Evolutionary conservation across 2,888 invertebrate genomes (phyloP).

Genomic region (Heteromyza rotundicornis): DNA sequence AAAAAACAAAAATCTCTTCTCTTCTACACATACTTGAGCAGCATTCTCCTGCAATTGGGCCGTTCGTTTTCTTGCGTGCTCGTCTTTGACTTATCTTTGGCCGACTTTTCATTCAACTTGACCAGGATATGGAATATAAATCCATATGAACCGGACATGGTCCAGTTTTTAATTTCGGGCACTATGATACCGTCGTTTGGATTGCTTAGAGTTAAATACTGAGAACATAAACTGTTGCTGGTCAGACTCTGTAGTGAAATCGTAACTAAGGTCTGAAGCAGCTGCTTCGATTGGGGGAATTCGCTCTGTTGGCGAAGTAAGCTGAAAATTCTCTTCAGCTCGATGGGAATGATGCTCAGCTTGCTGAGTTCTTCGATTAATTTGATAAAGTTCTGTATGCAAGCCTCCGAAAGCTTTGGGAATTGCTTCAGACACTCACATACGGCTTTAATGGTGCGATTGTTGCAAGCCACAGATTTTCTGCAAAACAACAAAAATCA

Average conservation of each 20-base stretch:
- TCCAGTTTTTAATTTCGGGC: slow-evolving; percentile 67
- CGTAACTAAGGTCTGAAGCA: slow-evolving; percentile 51
- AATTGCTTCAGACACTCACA: slow-evolving; percentile 62
- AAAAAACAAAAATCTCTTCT: slow-evolving; percentile 1
- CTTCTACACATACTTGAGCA: background rate
- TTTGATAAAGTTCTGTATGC: slow-evolving; percentile 65
- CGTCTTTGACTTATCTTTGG: no score
- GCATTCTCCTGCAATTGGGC: background rate
- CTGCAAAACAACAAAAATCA: slow-evolving; percentile 48
- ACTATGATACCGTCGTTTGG: slow-evolving; percentile 65
- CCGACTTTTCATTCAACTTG: slow-evolving; percentile 60
- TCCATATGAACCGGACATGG: slow-evolving; percentile 65
- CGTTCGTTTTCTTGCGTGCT: slow-evolving; percentile 29
- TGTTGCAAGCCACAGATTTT: slow-evolving; percentile 65
- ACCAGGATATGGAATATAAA: slow-evolving; percentile 68
- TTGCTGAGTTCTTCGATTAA: slow-evolving; percentile 67
- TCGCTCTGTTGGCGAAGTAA: slow-evolving; percentile 52
- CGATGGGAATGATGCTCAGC: slow-evolving; percentile 66
- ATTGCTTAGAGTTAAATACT: slow-evolving; percentile 65
- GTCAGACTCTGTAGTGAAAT: slow-evolving; percentile 57
- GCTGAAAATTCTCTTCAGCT: slow-evolving; percentile 67
- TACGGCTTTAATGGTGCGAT: slow-evolving; percentile 64
- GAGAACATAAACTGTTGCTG: slow-evolving; percentile 60
- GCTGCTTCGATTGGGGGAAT: slow-evolving; percentile 33
- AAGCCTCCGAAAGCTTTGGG: slow-evolving; percentile 59